Conservation (phyloP, 2,797 vertebrate genomes). For the Silurus lanzhouensis region DNA sequence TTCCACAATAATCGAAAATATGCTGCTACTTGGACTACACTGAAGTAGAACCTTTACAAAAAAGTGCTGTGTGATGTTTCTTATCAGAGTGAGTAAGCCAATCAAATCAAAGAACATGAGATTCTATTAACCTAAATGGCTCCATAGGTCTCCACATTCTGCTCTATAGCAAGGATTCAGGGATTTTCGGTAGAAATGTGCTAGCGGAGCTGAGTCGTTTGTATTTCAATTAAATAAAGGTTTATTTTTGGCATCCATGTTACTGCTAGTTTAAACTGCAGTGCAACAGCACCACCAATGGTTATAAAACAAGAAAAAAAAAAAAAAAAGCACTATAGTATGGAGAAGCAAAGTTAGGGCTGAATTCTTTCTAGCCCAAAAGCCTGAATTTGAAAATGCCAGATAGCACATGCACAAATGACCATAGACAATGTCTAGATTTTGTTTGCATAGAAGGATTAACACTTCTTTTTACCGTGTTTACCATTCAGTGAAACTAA, state of each 20-base stretch:
- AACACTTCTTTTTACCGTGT: not conserved
- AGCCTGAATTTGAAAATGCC: no score
- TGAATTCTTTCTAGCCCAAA: not conserved
- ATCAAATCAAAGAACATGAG: constrained; percentile 16
- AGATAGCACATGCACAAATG: no score
- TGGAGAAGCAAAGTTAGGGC: not conserved
- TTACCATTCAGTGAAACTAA: not conserved
- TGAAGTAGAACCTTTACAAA: not conserved
- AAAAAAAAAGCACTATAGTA: not conserved
- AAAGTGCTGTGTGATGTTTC: constrained; percentile 15
- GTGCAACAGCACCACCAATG: not conserved
- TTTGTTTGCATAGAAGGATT: no score
- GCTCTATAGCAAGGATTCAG: not conserved
- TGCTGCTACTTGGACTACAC: not conserved
- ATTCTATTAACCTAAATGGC: not conserved
- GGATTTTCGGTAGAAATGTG: not conserved
- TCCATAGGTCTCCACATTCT: not conserved
- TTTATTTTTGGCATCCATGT: not conserved
- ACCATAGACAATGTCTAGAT: no score
- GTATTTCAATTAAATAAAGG: not conserved
- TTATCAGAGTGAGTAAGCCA: constrained; percentile 15
- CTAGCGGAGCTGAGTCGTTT: no score
- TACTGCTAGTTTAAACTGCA: no score
- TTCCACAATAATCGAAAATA: constrained; percentile 23
- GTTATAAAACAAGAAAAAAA: no score